These are phyloP conservation scores for Hermaeophaga mercurialis DNA, from an alignment of 2,888 invertebrate genomes.

Conservation along the genomic window DNA sequence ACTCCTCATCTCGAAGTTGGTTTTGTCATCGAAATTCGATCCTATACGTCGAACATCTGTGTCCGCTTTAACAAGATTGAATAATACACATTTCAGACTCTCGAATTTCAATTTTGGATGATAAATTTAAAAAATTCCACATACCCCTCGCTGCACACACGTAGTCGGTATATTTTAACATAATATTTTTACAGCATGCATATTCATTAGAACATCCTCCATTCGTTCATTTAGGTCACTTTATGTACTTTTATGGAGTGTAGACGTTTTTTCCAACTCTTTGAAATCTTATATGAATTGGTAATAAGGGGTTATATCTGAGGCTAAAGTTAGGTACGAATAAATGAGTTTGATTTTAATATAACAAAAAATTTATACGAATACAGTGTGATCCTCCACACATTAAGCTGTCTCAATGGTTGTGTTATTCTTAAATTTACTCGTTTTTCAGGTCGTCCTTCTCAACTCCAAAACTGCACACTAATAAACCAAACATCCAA, in stretches of 20 bases:
- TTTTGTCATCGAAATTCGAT: conserved; percentile 9
- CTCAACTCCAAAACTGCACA: conserved; percentile 86
- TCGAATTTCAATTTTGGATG: conserved; percentile 26
- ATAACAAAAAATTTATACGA: no score
- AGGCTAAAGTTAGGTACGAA: background rate
- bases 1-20: no score
- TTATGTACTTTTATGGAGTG: background rate
- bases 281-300: conserved; percentile 7
- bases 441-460: conserved; percentile 82
- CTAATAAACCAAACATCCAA: conserved; percentile 86
- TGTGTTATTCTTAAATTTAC: no score
- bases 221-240: conserved; percentile 7
- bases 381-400: no score
- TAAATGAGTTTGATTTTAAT: no score
- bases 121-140: conserved; percentile 15
- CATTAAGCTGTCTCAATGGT: no score
- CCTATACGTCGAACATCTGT: conserved; percentile 7
- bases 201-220: conserved; percentile 24
- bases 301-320: background rate
- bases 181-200: conserved; percentile 28
- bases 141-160: conserved; percentile 19
- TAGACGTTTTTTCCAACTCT: background rate
- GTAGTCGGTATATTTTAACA: conserved; percentile 26
- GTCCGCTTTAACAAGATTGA: conserved; percentile 11
- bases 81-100: conserved; percentile 9